These are phyloP conservation scores for Apeira syringaria DNA, from an alignment of 2,888 invertebrate genomes.

Conservation along the genomic window DNA sequence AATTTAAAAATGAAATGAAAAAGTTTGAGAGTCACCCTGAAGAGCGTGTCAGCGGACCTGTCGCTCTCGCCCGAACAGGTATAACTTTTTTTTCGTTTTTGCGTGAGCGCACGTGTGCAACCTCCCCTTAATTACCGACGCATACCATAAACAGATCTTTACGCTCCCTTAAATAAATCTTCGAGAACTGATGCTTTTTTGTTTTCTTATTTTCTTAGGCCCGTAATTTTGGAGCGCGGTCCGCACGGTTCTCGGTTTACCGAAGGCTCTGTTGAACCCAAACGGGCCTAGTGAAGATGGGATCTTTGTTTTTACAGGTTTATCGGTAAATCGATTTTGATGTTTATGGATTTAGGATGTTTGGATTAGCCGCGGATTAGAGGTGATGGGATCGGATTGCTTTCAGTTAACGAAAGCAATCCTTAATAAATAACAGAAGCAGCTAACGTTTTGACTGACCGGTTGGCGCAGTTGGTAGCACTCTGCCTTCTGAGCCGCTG, in stretches of 20 bases:
- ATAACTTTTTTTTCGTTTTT: slow-evolving; percentile 76
- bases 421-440: no score
- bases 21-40: slow-evolving; percentile 63
- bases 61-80: slow-evolving; percentile 75
- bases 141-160: slow-evolving; percentile 84
- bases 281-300: slow-evolving; percentile 62
- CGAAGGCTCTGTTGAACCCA: slow-evolving; percentile 44
- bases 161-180: slow-evolving; percentile 84
- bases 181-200: slow-evolving; percentile 44
- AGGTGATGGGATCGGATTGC: slow-evolving; percentile 33
- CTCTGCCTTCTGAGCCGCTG: no score
- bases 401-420: no score
- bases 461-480: no score
- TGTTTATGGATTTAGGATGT: slow-evolving; percentile 51
- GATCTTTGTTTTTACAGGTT: slow-evolving; percentile 76
- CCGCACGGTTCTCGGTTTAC: slow-evolving; percentile 67
- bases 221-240: slow-evolving; percentile 68
- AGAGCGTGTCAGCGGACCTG: slow-evolving; percentile 80
- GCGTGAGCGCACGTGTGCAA: slow-evolving; percentile 78
- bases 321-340: slow-evolving; percentile 55
- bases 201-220: slow-evolving; percentile 75
- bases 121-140: slow-evolving; percentile 82
- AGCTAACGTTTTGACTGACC: no score
- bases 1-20: background rate
- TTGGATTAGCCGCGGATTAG: slow-evolving; percentile 33